phyloP scores from a whole-genome alignment of 2,888 invertebrate genomes.

The Harpalus rubripes region DNA sequence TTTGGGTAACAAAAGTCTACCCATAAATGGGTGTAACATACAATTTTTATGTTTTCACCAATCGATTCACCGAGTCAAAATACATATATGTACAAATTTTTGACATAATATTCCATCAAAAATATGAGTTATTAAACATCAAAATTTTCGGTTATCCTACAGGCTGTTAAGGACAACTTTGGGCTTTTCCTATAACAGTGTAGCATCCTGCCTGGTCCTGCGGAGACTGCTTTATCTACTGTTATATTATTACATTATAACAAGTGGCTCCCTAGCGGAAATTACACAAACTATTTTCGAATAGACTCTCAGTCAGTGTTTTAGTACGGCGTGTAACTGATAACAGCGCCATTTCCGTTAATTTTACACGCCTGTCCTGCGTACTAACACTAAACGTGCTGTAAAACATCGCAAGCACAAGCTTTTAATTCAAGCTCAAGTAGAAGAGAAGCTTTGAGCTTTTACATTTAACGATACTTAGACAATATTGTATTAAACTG shows the following conservation, averaged over 20 bases:
- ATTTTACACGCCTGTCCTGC: slow-evolving; percentile 74
- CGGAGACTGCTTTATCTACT: slow-evolving; percentile 73
- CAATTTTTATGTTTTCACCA: too few relatives aligned
- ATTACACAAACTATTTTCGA: slow-evolving; percentile 79
- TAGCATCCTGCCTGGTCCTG: slow-evolving; percentile 40
- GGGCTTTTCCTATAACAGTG: slow-evolving; percentile 43
- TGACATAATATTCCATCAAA: too few relatives aligned
- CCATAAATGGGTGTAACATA: too few relatives aligned
- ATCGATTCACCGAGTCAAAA: too few relatives aligned
- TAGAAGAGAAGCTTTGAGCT: too few relatives aligned
- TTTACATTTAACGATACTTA: too few relatives aligned
- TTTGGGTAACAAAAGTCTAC: too few relatives aligned
- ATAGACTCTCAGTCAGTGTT: slow-evolving; percentile 77
- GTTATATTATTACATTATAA: slow-evolving; percentile 77
- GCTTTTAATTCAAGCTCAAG: neutral
- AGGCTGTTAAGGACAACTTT: too few relatives aligned
- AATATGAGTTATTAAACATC: too few relatives aligned
- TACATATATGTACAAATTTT: too few relatives aligned
- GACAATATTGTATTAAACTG: too few relatives aligned
- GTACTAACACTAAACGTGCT: slow-evolving; percentile 68
- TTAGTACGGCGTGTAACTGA: slow-evolving; percentile 76
- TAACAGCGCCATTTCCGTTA: slow-evolving; percentile 77
- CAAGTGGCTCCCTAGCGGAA: slow-evolving; percentile 77
- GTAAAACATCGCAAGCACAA: slow-evolving; percentile 48
- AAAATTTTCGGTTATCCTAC: too few relatives aligned